Evolutionary conservation across 2,113 vertebrate genomes (phyloP).

Genomic region (Eudyptes chrysolophus): DNA sequence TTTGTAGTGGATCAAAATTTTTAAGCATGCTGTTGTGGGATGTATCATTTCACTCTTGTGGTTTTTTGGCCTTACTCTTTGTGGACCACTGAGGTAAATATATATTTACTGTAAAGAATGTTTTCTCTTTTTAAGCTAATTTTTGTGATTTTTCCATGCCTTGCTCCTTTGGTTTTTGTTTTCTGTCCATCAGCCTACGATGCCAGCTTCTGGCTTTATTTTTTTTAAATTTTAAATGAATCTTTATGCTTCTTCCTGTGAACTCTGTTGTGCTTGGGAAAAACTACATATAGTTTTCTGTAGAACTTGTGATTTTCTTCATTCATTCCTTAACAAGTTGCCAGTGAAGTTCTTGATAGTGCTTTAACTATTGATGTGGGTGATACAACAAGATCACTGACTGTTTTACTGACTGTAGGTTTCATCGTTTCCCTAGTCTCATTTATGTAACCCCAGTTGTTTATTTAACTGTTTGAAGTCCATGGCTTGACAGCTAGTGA

Average conservation of each 20-base stretch:
- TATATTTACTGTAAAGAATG: neutral
- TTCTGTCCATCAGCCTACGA: neutral
- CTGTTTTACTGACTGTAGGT: neutral
- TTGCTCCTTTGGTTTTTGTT: neutral
- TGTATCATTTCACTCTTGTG: constrained; percentile 94
- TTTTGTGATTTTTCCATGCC: neutral
- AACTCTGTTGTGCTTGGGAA: neutral
- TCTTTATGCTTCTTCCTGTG: neutral
- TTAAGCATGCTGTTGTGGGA: constrained; percentile 92
- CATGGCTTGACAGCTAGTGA: neutral
- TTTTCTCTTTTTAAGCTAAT: neutral
- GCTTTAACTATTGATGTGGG: neutral
- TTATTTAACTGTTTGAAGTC: neutral
- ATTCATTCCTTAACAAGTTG: neutral
- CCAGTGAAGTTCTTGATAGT: neutral
- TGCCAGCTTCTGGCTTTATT: neutral
- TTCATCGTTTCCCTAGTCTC: neutral
- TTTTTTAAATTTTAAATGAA: neutral
- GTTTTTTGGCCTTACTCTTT: constrained; percentile 97
- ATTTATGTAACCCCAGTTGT: neutral
- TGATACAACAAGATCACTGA: neutral
- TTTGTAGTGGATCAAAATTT: constrained; percentile 94
- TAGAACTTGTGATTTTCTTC: neutral
- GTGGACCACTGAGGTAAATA: constrained; percentile 94
- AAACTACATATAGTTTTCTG: neutral